Percentiles rank a stretch among this genome's conserved stretches.
Evolutionary conservation across 2,113 vertebrate genomes (phyloP).

Genomic region (Paracyprichromis sp.): DNA sequence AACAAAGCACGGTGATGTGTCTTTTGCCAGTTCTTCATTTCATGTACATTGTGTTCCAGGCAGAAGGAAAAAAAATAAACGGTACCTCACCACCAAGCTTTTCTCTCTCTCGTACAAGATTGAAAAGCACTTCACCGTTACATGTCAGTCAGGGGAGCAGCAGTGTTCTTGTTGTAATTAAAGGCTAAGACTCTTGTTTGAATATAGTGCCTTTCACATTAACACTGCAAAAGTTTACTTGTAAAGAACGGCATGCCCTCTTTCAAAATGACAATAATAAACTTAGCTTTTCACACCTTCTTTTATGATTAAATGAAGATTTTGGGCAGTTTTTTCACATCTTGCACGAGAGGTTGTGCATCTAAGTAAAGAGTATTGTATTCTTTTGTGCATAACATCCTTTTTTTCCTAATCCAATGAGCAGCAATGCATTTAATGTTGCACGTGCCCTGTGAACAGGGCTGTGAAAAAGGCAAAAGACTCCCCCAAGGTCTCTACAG

Average conservation of each 20-base stretch:
- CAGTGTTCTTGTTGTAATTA: background rate
- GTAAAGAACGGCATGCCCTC: background rate
- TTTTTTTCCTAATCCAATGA: background rate
- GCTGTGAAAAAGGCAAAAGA: background rate
- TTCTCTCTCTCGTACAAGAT: background rate
- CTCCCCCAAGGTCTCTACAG: background rate
- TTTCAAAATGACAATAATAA: background rate
- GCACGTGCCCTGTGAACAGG: background rate
- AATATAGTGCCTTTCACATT: background rate
- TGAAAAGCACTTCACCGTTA: background rate
- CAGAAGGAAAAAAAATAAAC: background rate
- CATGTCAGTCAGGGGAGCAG: background rate
- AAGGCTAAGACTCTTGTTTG: background rate
- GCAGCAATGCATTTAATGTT: background rate
- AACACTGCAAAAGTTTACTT: background rate
- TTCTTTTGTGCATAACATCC: background rate
- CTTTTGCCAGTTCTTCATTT: background rate
- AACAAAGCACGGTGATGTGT: background rate
- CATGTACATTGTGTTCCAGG: background rate
- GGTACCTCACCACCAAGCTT: background rate
- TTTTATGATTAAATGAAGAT: background rate
- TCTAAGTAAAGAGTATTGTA: background rate
- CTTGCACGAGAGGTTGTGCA: background rate
- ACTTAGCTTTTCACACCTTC: background rate
- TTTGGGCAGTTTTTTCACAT: background rate